Evolutionary conservation across 2,888 invertebrate species (phyloP), one percentile per base, ranked within the genome.

Genomic region (Morinoia aosen): DNA sequence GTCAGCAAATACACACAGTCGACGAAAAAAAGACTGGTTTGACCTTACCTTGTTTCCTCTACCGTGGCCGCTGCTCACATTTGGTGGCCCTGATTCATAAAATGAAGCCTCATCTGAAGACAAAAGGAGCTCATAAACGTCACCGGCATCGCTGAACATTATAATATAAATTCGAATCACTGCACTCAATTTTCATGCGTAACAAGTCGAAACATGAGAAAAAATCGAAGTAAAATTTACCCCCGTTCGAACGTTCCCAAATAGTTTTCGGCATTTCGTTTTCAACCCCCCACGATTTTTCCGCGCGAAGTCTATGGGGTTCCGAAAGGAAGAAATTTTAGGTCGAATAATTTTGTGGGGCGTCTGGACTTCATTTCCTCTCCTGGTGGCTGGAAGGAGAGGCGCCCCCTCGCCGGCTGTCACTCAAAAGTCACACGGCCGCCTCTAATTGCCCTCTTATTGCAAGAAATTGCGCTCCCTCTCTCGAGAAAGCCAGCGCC

Each of bases 401-500:
- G 76, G 25, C 7, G 76, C 76, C 76, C 76, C 76, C n/a, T 93
- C 57, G 48, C 58, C 56, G 25, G 33, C 39, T 57, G 93, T 48
- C 58, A 48, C 56, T 56, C 93, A 93, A 93, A 93, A 93, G 93
- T 93, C 33, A 57, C 25, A 39, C 11, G 25, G 12, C 33, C 19
- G 11, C 57, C 48, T 93, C 93, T 93, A 93, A 93, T 93, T 93
- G 93, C 57, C 57, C 57, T 48, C 93, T 93, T 93, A 93, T 93
- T 93, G 93, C 93, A 93, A 93, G 93, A 93, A 93, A 56, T 57
- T 93, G 14, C 93, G 57, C 58, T 57, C 14, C 57, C 57, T 48
- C 58, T n/a, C 33, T 48, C 25, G 93, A 39, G 93, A 93, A 57
- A 14, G 93, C n/a, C 14, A 33, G 57, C 56, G 19, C 33, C 57